A percentile compares a stretch with the other conserved stretches of the same genome.
phyloP scores from a whole-genome alignment of 2,113 vertebrate genomes.

The Pangasianodon gigas region DNA sequence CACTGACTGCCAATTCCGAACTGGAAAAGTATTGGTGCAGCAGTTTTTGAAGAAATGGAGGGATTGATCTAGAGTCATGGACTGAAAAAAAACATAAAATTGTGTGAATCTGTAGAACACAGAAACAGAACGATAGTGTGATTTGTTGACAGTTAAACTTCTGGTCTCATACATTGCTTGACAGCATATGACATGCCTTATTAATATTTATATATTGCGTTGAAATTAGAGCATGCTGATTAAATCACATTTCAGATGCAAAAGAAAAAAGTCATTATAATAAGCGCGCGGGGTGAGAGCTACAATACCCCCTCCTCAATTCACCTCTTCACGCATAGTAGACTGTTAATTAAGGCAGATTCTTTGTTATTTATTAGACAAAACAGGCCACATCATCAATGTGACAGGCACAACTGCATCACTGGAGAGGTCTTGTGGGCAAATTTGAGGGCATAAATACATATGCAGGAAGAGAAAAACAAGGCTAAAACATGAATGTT shows the following conservation, averaged over 20 bases:
- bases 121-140: slow-evolving; percentile 6
- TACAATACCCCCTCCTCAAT: neutral
- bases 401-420: neutral
- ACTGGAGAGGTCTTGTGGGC: neutral
- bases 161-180: slow-evolving; percentile 19
- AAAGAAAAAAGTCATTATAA: slow-evolving; percentile 28
- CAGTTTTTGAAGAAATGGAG: neutral
- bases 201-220: slow-evolving; percentile 47
- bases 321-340: slow-evolving; percentile 20
- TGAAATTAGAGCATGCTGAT: slow-evolving; percentile 33
- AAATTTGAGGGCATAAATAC: neutral
- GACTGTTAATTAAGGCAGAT: slow-evolving; percentile 29
- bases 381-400: neutral
- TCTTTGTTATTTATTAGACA: neutral
- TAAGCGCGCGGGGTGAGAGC: neutral
- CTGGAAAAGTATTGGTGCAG: slow-evolving; percentile 2
- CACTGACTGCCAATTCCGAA: neutral
- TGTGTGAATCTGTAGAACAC: neutral
- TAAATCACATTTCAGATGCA: slow-evolving; percentile 28
- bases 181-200: slow-evolving; percentile 40
- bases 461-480: neutral
- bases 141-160: slow-evolving; percentile 18
- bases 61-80: slow-evolving; percentile 1
- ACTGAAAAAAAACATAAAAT: neutral
- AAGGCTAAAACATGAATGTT: neutral